Base-by-base conservation (phyloP, 2,797 vertebrate species). In the Poecile montanus region DNA sequence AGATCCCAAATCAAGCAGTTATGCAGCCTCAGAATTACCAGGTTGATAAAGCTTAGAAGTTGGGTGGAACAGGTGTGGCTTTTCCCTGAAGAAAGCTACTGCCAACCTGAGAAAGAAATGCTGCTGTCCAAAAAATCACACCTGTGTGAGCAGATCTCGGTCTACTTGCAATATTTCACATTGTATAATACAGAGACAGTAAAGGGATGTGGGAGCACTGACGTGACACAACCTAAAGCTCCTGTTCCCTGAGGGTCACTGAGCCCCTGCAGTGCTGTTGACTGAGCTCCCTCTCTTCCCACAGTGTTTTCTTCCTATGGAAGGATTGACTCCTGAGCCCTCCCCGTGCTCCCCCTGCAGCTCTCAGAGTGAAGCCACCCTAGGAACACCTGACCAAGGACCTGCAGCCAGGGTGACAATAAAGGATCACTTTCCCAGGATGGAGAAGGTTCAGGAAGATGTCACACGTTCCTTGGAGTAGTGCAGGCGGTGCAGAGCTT, bases 251-350 rank as follows among this genome's bases (percentile, higher is more conserved):
- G 27, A 26, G 61, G 48, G 45, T 25, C 40, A 7, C 66, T 40
- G 44, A 6, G 20, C 27, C 44, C 2, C 4, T 38, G 51, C 86
- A 36, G 11, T 21, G 40, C 16, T 54, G 17, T 22, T 93, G 21
- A 92, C 89, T 29, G 20, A 45, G 44, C 47, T 62, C 22, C 51
- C 56, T 75, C 62, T 93, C 68, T 94, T 32, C 79, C 48, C 45
- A 14, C 94, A 97, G 97, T 97, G 97, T 97, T 98, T 96, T 97
- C 97, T 86, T 97, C 97, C 95, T 98, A 97, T 95, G 97, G 97
- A 97, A 97, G 97, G 95, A 97, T 97, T 1, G 85, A 97, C 44
- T 97, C 97, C 79, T 97, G 95, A 97, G 76, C 62, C 73, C 44
- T 63, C 30, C 54, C 53, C 2, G 8, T 4, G 13, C 26, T 25